Evolutionary conservation across 2,113 vertebrate species (phyloP), one percentile per base, ranked within the genome.

Genomic region (Erythrolamprus reginae): DNA sequence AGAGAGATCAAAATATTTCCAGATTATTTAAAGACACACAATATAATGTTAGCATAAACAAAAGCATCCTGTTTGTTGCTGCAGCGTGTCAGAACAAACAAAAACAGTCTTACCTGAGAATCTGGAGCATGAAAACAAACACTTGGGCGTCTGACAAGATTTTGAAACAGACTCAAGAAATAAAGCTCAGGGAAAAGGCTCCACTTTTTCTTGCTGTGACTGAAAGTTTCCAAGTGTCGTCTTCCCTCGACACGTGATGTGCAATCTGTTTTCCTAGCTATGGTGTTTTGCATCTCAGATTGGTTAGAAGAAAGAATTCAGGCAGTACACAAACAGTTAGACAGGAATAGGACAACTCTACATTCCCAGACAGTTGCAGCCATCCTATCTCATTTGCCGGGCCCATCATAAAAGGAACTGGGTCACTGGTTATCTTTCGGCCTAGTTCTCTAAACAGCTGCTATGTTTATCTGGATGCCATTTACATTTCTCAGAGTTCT

Each of bases 91-190:
- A 93, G 89, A 95, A 94, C 61, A 96, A 96, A 96, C 88, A 95
- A 28, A 87, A 77, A 95, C 94, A 95, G 95, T 70, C 94, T 96
- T 96, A 96, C 95, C 95, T 96, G 95, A 91, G 95, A 94, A 94
- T 93, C 47, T 90, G 90, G 89, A 92, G 91, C 92, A 89, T 95
- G 95, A 94, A 96, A 96, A 96, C 95, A 96, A 96, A 95, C 1
- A 28, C 87, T 88, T 9, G 33, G 52, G 28, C 92, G 92, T 95
- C 94, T 96, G 95, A 93, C 95, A 96, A 93, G 92, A 84, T 93
- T 92, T 93, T 93, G 92, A 82, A n/a, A 93, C 92, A 92, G 87
- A 95, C 91, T 92, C 77, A 93, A 84, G 89, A 93, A 91, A 83
- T 33, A 28, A 58, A 83, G 52, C 86, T 88, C 50, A n/a, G 45